These are phyloP conservation scores for Ganaspis sp. DNA, from an alignment of 1,140 invertebrate species.

Conservation along the genomic window DNA sequence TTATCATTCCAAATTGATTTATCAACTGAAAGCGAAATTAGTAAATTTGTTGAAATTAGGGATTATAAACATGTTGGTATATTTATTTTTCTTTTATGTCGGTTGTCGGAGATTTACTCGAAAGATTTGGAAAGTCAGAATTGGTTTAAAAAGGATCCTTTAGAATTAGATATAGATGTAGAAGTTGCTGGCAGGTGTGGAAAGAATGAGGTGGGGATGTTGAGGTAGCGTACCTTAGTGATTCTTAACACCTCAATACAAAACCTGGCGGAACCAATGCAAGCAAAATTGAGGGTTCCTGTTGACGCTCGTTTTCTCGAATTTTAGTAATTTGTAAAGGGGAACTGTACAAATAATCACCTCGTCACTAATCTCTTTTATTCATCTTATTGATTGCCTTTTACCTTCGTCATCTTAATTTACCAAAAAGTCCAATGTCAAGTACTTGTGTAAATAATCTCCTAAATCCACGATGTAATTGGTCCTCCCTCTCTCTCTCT, in stretches of 20 bases:
- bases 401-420: slow-evolving; percentile 9
- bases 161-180: slow-evolving; percentile 2
- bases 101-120: background rate
- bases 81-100: background rate
- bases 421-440: background rate
- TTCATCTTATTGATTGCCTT: slow-evolving; percentile 11
- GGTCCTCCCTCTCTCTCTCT: background rate
- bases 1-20: too few species aligned
- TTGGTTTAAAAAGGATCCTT: slow-evolving; percentile 6
- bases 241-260: slow-evolving; percentile 17
- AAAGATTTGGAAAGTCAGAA: background rate
- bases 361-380: slow-evolving; percentile 4
- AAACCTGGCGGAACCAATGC: slow-evolving; percentile 16
- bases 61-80: background rate
- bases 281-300: slow-evolving; percentile 15
- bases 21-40: too few species aligned
- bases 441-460: background rate
- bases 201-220: slow-evolving; percentile 11
- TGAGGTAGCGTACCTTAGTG: slow-evolving; percentile 20
- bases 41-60: too few species aligned
- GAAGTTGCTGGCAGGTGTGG: background rate
- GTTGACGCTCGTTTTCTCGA: slow-evolving; percentile 18
- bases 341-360: background rate
- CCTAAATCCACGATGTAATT: background rate
- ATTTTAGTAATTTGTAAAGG: slow-evolving; percentile 23